Evolutionary conservation across 30 jellyfish, hydroid and myxozoan species (phyloP), one percentile per base, ranked within the genome.

Genomic region (Cassiopea xamachana): DNA sequence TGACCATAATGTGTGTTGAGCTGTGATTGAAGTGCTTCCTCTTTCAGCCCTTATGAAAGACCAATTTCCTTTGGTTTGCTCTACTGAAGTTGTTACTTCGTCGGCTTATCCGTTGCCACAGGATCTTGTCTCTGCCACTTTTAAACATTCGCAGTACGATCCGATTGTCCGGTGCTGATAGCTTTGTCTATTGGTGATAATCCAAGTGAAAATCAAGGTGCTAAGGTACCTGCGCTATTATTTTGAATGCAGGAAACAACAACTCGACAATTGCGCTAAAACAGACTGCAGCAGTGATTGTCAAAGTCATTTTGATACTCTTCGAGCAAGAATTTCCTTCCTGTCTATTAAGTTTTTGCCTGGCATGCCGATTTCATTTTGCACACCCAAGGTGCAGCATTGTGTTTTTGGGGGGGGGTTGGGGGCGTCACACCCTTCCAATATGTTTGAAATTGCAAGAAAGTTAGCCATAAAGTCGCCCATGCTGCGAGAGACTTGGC

Each of bases 61-160:
- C 74, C 74, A 64, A 64, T 64, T 64, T 64, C 74, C 74, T 64
- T 64, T 64, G 74, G 74, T 64, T 64, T 64, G 43, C 74, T 7
- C 15, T 14, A 14, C 74, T 64, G 15, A 64, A 64, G 27, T 64
- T 64, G 74, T 55, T 55, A 55, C 39, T 64, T 64, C 15, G 19
- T 64, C 74, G 74, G 74, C 74, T 64, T 64, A 64, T 16, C 43
- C 43, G 74, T 2, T 55, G 64, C 64, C 64, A 10, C 64, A 55
- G 12, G 7, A 3, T 55, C 64, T 55, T 6, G 64, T 10, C 64
- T 55, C 12, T 55, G 7, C 64, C 64, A 55, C 7, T 55, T 55
- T 55, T 55, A 0, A 10, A 3, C 12, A 3, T 10, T 55, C 64
- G 12, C 64, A 55, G 64, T 10, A 55, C 64, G 64, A 55, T 55